Conservation (phyloP, 2,113 vertebrate genomes). For the Sterrhoptilus dennistouni region DNA sequence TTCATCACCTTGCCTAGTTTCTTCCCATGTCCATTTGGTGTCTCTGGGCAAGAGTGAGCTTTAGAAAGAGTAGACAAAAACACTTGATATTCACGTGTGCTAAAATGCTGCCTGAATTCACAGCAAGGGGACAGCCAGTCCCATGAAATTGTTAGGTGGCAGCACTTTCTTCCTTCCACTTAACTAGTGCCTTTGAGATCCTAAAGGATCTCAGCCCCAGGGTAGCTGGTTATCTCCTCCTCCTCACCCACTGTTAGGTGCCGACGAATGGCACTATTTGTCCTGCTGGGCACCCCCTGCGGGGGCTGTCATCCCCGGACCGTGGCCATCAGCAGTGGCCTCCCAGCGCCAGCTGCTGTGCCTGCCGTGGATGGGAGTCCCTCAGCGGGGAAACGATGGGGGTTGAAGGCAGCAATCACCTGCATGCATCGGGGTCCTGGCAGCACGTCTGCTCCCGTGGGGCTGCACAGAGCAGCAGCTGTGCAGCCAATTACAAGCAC, state of each 20-base stretch:
- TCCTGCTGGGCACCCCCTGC: fast-evolving
- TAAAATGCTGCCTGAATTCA: background rate
- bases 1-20: background rate
- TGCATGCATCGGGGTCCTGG: fast-evolving
- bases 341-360: fast-evolving
- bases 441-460: fast-evolving
- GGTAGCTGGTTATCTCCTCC: background rate
- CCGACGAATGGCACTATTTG: fast-evolving
- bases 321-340: background rate
- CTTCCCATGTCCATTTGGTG: background rate
- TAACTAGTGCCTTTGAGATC: too few species aligned
- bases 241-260: fast-evolving
- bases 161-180: background rate
- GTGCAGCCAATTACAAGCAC: fast-evolving
- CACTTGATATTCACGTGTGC: fast-evolving
- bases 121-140: background rate
- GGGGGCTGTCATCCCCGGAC: fast-evolving
- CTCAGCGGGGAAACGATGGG: fast-evolving
- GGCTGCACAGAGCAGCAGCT: background rate
- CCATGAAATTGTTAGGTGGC: background rate
- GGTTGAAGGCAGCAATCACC: background rate
- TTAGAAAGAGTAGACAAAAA: background rate
- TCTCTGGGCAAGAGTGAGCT: background rate
- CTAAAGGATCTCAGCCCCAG: background rate
- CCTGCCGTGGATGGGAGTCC: fast-evolving